Conservation (phyloP, 2,113 vertebrate genomes). For the Empidonax alnorum region DNA sequence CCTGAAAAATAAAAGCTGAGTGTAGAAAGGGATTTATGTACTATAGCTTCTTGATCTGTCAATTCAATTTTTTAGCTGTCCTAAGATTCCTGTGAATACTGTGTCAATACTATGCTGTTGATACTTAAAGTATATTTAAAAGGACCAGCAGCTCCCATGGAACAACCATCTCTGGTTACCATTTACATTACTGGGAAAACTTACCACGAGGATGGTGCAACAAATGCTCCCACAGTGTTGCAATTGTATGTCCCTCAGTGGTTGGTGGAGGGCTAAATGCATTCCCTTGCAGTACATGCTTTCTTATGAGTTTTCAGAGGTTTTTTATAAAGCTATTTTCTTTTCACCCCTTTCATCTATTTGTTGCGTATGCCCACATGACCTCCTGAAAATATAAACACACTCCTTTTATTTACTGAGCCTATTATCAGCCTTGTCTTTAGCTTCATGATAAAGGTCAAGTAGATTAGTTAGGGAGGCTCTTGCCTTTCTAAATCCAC, state of each 20-base stretch:
- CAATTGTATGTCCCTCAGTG: neutral
- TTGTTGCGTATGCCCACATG: constrained; percentile 30
- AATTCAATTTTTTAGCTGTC: neutral
- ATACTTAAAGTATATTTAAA: neutral
- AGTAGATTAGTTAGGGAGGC: constrained; percentile 52
- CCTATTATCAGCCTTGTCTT: constrained; percentile 38
- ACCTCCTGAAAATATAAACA: constrained; percentile 51
- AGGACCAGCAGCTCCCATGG: neutral
- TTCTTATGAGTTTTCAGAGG: neutral
- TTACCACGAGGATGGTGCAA: neutral
- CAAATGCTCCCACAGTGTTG: neutral
- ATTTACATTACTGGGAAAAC: neutral
- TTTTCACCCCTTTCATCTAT: constrained; percentile 13
- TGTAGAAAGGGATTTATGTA: neutral
- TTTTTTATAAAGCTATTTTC: constrained; percentile 23
- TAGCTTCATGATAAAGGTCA: constrained; percentile 52
- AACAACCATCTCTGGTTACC: neutral
- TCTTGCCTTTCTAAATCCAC: constrained; percentile 42
- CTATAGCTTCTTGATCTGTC: neutral
- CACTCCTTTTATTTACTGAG: constrained; percentile 12
- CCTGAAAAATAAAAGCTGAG: neutral
- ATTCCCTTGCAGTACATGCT: neutral
- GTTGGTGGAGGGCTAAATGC: neutral
- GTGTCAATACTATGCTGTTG: too few relatives aligned
- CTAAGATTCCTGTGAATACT: neutral